Conservation (phyloP, 2,888 invertebrate species). For the Amaurobius ferox region DNA sequence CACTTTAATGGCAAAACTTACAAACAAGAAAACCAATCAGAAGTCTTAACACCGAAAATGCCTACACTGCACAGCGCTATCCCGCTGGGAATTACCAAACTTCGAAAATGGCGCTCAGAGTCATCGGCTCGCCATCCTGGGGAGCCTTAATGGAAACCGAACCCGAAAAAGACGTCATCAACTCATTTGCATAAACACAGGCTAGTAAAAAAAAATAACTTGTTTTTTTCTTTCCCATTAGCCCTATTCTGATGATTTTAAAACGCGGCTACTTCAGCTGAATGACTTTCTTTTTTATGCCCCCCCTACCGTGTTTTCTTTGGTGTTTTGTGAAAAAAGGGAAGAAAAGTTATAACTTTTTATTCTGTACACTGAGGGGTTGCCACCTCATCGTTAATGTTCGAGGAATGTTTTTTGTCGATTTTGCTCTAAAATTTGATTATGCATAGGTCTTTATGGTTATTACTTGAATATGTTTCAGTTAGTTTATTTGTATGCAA, state of each 20-base stretch:
- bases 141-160: constrained; percentile 55
- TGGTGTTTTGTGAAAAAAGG: constrained; percentile 10
- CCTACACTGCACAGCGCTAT: background rate
- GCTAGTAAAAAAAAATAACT: constrained; percentile 41
- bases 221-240: constrained; percentile 62
- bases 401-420: background rate
- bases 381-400: constrained; percentile 53
- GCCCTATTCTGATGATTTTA: constrained; percentile 62
- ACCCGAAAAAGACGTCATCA: constrained; percentile 68
- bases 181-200: constrained; percentile 71
- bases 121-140: background rate
- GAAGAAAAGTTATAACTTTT: constrained; percentile 27
- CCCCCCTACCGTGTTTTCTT: constrained; percentile 26
- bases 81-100: background rate
- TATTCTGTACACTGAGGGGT: constrained; percentile 12
- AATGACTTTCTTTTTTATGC: constrained; percentile 44
- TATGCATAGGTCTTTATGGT: too few relatives aligned
- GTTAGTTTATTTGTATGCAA: too few relatives aligned
- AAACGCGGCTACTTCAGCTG: constrained; percentile 65
- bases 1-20: background rate
- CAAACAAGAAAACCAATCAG: background rate
- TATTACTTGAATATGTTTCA: too few relatives aligned
- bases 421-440: background rate
- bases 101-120: constrained; percentile 34
- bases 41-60: background rate